Evolutionary conservation across 2,888 invertebrate species (phyloP), one percentile per base, ranked within the genome.

Genomic region (Flexamia atlantica): DNA sequence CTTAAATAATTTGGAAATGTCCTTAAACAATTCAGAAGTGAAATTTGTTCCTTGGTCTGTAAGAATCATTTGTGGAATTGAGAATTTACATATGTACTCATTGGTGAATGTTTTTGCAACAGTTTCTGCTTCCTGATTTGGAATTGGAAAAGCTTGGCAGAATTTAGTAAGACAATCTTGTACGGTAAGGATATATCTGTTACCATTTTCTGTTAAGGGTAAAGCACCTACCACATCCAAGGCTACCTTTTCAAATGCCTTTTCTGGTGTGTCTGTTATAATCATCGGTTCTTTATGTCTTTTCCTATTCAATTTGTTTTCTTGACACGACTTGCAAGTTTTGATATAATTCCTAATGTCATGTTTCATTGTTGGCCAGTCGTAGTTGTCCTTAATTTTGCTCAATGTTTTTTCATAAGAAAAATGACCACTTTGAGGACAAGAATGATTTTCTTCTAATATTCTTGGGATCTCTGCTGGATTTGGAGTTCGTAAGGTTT

Each of bases 31-130:
- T 70, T 70, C 32, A 9, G 70, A 70, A 7, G 57, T 57, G 23
- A 57, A 57, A 23, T 57, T 57, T 10, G 57, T 57, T 57, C 57
- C 57, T 57, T 57, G 70, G 23, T 70, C 70, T 12, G 25, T 70
- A 7, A 70, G 23, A 12, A 70, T 70, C 70, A 12, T 4, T 25
- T 30, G 17, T 23, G 70, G 28, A 25, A 70, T 5, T 70, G 30
- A 4, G 23, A 70, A 70, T 70, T 70, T 70, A 23, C 70, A 70
- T 9, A 70, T 23, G 17, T 12, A 70, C 7, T 5, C 5, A 17
- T 57, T n/a, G 5, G 12, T 12, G 12, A 40, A 40, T 40, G 40
- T 40, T 40, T 40, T 40, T 46, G 46, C 46, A 2, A 46, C 46
- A 4, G 46, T 46, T 46, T 46, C 14, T 4, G 46, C 12, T 46